Percentiles rank a stretch among this genome's conserved stretches.
phyloP scores from a whole-genome alignment of 2,888 invertebrate species.

The Perithous albicinctus region DNA sequence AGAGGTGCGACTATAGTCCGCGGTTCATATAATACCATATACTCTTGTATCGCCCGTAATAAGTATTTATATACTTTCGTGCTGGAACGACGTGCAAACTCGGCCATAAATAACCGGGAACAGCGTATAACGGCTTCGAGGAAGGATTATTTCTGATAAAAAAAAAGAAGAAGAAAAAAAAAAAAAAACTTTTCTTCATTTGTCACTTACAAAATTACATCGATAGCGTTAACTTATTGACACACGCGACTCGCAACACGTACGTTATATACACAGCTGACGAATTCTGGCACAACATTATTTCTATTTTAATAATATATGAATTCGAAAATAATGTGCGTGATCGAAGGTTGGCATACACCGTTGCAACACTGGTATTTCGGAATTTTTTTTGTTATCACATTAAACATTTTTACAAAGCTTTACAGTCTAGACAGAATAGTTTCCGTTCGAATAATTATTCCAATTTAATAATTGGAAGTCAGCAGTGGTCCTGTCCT shows the following conservation, averaged over 20 bases:
- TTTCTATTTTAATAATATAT: conserved; percentile 40
- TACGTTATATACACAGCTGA: conserved; percentile 58
- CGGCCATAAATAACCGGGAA: conserved; percentile 55
- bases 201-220: conserved; percentile 36
- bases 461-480: background rate
- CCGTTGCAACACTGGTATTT: background rate
- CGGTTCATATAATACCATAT: conserved; percentile 33
- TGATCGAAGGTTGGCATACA: conserved; percentile 4
- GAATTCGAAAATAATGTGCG: conserved; percentile 7
- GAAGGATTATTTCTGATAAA: conserved; percentile 42
- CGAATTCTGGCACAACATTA: conserved; percentile 22
- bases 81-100: conserved; percentile 35
- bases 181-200: conserved; percentile 27
- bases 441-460: background rate
- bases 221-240: conserved; percentile 47
- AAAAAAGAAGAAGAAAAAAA: too few relatives aligned
- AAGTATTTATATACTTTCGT: conserved; percentile 58
- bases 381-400: background rate
- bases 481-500: too few relatives aligned
- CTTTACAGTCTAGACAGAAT: background rate
- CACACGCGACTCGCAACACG: background rate
- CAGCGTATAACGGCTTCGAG: background rate
- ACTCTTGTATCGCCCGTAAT: conserved; percentile 46
- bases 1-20: conserved; percentile 33
- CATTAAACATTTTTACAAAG: background rate